phyloP scores from a whole-genome alignment of 2,113 vertebrate genomes.

The Chrysemys picta region DNA sequence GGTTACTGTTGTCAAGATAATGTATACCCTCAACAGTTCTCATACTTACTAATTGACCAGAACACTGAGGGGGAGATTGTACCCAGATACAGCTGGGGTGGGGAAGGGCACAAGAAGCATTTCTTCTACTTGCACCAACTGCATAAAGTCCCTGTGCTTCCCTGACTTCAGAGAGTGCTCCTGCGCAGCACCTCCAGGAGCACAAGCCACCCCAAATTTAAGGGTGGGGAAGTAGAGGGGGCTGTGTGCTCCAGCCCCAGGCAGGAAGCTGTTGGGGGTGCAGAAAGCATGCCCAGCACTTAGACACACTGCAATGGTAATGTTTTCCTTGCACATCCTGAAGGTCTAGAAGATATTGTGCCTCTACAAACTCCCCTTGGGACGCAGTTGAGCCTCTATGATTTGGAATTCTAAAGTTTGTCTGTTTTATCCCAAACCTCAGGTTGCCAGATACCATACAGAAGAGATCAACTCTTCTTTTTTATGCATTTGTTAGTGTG shows the following conservation, averaged over 20 bases:
- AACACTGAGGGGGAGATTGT: background rate
- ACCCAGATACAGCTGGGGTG: background rate
- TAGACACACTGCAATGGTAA: background rate
- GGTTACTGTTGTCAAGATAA: background rate
- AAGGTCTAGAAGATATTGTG: background rate
- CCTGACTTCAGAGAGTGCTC: background rate
- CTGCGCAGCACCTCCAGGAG: background rate
- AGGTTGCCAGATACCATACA: background rate
- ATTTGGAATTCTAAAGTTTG: background rate
- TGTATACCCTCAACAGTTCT: background rate
- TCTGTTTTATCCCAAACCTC: background rate
- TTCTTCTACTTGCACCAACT: background rate
- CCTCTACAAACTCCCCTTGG: background rate
- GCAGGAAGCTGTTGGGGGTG: background rate
- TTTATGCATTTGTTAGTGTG: background rate
- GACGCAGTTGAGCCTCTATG: background rate
- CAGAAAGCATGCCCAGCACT: accelerated
- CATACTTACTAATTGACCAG: background rate
- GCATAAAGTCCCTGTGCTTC: background rate
- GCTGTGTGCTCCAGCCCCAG: background rate
- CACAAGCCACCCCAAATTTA: background rate
- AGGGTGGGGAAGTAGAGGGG: background rate
- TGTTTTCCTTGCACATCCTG: background rate
- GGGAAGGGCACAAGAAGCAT: background rate
- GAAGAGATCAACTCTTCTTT: background rate